Evolutionary conservation across 35 echinoderm and acorn worm genomes (phyloP), one percentile per base, ranked within the genome.

Genomic region (Diadema setosum): DNA sequence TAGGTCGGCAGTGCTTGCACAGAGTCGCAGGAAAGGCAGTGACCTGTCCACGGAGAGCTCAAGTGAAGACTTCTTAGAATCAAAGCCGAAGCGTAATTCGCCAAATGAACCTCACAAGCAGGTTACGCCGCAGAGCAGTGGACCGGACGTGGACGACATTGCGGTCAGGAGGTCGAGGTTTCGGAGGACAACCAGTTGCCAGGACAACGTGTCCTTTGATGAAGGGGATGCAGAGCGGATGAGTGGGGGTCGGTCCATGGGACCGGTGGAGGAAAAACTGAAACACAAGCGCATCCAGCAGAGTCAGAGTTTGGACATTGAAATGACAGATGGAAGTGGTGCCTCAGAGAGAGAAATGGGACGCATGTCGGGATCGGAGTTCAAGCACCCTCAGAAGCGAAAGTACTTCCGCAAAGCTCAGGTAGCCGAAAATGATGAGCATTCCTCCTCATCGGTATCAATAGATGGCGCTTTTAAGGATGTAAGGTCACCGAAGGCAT

Each of bases 1-100:
- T 84, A 80, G 35, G 45, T 27, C 82, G 87, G 36, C 49, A 69
- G 15, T 81, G 75, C 75, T 90, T 90, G 41, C 63, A 25, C 80
- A 82, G 39, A 59, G 18, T 25, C 58, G 88, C 82, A 41, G 65
- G 16, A 96, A 96, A 88, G 90, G 81, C 18, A 96, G 94, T 56
- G 94, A 96, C 45, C 76, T 96, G 48, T 96, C 94, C 12, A 96
- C 89, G 0, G 94, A 85, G 35, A 96, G 94, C 58, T 96, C 94
- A 18, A 92, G 89, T 81, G 94, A 96, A 56, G 94, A 96, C 49
- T 96, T 87, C 27, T 65, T 92, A 14, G 94, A 96, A 84, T 82
- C 87, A 11, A 96, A 96, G 42, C 89, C 91, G 18, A 96, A 91
- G 27, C 39, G 88, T 45, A 59, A 55, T 34, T 45, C 58, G 41